Conservation (phyloP, 2,888 invertebrate genomes). For the Ganaspis brasiliensis region DNA sequence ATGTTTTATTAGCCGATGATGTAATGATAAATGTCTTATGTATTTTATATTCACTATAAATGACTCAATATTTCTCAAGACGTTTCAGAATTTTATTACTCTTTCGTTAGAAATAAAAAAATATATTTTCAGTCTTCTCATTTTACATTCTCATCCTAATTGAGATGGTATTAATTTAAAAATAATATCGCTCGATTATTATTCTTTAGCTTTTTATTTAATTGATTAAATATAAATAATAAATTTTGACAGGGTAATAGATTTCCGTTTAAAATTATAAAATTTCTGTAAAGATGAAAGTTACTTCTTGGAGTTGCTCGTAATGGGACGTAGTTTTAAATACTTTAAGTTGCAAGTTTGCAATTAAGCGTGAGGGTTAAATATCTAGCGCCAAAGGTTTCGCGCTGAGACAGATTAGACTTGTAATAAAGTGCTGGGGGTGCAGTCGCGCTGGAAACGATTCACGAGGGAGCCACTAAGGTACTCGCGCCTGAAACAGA, state of each 20-base stretch:
- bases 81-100: too few relatives aligned
- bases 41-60: neutral
- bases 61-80: constrained; percentile 15
- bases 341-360: constrained; percentile 52
- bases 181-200: too few relatives aligned
- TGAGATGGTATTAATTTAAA: too few relatives aligned
- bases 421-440: constrained; percentile 78
- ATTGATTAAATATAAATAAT: too few relatives aligned
- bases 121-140: too few relatives aligned
- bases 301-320: neutral
- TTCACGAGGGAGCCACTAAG: constrained; percentile 80
- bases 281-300: neutral
- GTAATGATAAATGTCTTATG: constrained; percentile 17
- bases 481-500: constrained; percentile 79
- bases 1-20: constrained; percentile 32
- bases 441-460: constrained; percentile 77
- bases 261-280: neutral
- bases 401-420: constrained; percentile 76
- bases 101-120: too few relatives aligned
- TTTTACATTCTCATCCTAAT: too few relatives aligned
- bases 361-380: constrained; percentile 68
- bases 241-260: too few relatives aligned
- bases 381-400: constrained; percentile 68
- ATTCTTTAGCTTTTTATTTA: too few relatives aligned
- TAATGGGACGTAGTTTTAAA: constrained; percentile 32